Conservation (phyloP, 2,888 invertebrate genomes). For the Heterodera filipjevi region DNA sequence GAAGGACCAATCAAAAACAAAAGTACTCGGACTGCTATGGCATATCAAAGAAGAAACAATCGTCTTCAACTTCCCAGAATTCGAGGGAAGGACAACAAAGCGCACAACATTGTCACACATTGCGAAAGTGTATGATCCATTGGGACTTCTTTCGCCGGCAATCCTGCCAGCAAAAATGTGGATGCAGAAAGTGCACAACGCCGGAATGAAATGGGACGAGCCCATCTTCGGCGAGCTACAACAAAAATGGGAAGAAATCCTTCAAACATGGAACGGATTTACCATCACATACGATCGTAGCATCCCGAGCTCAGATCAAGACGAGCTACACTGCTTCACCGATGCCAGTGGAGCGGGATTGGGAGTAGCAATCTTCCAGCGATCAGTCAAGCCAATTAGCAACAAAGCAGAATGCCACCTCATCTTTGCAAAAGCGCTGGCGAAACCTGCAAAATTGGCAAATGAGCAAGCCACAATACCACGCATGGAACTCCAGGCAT, state of each 20-base stretch:
- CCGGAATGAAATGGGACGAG: conserved; percentile 9
- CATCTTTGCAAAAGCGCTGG: too few relatives aligned
- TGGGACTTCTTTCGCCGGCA: background rate
- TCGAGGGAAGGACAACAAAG: background rate
- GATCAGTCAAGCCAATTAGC: too few relatives aligned
- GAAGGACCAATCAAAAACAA: too few relatives aligned
- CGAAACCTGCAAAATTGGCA: too few relatives aligned
- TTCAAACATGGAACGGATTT: background rate
- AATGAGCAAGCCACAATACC: too few relatives aligned
- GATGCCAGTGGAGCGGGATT: conserved; percentile 19
- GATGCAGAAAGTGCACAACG: background rate
- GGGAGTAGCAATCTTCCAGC: too few relatives aligned
- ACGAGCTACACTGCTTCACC: conserved; percentile 8
- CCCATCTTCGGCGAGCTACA: background rate
- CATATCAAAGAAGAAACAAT: background rate
- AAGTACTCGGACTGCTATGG: conserved; percentile 4
- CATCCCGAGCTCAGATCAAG: too few relatives aligned
- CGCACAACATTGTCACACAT: background rate
- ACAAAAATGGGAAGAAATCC: background rate
- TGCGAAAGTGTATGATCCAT: conserved; percentile 18
- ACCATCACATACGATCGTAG: too few relatives aligned
- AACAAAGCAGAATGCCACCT: too few relatives aligned
- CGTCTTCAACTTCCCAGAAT: background rate
- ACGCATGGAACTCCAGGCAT: conserved; percentile 13
- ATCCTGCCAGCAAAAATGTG: background rate